Base-by-base conservation (phyloP, 2,113 vertebrate species). In the Phainopepla nitens region DNA sequence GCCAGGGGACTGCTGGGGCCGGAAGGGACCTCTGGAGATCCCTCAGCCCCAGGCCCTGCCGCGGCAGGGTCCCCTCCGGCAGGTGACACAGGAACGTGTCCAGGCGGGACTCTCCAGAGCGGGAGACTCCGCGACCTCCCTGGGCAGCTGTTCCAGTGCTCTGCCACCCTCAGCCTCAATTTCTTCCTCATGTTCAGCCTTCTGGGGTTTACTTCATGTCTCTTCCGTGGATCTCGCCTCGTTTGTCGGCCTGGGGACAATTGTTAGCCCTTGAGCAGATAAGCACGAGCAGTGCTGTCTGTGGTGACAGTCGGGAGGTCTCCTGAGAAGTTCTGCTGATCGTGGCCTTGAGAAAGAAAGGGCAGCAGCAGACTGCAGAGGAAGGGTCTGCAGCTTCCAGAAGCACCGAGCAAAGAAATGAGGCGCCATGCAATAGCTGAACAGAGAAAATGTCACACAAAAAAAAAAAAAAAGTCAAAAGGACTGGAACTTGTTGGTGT, bases 201-300 rank as follows among this genome's bases (percentile, higher is more conserved):
- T 12, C 17, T 29, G n/a, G 71, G 21, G 10, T 72, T 65, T 19
- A 13, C 17, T 65, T 57, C 20, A 7, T 44, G 42, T 18, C 22
- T 42, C 4, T 57, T 11, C 47, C 13, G 0, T 6, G 77, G 45
- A 1, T 44, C 19, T 23, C 18, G 0, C n/a, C n/a, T 11, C 13
- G 1, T 15, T 27, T 29, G 9, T 29, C 49, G 41, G 8, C 28
- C 24, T 15, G 28, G 21, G 19, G 41, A 31, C 47, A 14, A 0
- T 28, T 29, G 1, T 6, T 22, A 27, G 22, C 22, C n/a, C 60
- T n/a, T 13, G 19, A 20, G 5, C 23, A 6, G 6, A 16, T 21
- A 4, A 20, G 4, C 16, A 1, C 3, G 1, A 29, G 69, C 17
- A 5, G 31, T 17, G 60, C n/a, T 44, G 28, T 31, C 66, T 8